phyloP scores from a whole-genome alignment of 2,113 vertebrate genomes.

The Sylvilagus bachmani region DNA sequence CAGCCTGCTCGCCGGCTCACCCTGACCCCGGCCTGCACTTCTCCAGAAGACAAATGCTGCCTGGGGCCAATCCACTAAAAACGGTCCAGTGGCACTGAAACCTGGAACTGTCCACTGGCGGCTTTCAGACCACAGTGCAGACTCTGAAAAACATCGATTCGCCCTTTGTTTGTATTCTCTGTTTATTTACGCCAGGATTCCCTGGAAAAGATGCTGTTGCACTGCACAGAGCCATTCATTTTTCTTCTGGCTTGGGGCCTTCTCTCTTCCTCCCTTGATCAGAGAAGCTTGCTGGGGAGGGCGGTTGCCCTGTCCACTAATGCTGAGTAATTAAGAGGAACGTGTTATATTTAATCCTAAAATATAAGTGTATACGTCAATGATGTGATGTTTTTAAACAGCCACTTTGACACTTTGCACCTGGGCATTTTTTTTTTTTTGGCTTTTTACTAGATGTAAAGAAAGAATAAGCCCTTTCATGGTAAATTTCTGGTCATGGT shows the following conservation, averaged over 20 bases:
- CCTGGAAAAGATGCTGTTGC: neutral
- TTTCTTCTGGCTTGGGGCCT: neutral
- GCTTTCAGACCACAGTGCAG: neutral
- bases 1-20: neutral
- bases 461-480: neutral
- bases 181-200: neutral
- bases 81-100: neutral
- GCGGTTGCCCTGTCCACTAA: neutral
- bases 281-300: neutral
- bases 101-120: neutral
- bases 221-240: neutral
- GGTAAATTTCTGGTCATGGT: neutral
- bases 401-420: neutral
- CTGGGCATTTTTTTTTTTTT: neutral
- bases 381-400: neutral
- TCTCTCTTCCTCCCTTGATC: neutral
- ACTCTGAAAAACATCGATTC: neutral
- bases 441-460: constrained; percentile 26
- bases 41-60: neutral
- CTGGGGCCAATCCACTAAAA: neutral
- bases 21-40: neutral
- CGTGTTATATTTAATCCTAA: neutral
- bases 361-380: neutral
- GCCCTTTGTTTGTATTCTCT: neutral
- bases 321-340: neutral